Conservation (phyloP, 2,888 invertebrate genomes). For the Villa cingulata region DNA sequence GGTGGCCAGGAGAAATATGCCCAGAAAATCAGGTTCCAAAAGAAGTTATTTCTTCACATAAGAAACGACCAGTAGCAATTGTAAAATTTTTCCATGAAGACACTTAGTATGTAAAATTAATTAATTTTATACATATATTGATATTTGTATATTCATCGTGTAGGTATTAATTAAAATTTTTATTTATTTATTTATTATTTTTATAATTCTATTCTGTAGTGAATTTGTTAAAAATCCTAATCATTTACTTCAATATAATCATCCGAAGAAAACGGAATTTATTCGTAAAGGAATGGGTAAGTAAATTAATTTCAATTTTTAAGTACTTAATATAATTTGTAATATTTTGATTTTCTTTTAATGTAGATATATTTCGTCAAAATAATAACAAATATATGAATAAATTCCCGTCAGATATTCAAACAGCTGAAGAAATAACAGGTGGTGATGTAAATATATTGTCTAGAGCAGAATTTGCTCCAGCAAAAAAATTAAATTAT, state of each 20-base stretch:
- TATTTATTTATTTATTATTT: constrained; percentile 12
- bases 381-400: constrained; percentile 53
- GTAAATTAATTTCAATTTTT: constrained; percentile 18
- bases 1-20: constrained; percentile 78
- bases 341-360: background rate
- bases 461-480: constrained; percentile 42
- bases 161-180: constrained; percentile 1
- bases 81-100: constrained; percentile 79
- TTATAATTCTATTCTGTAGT: no score
- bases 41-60: constrained; percentile 49
- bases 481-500: constrained; percentile 33
- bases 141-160: background rate
- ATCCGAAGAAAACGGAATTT: constrained; percentile 63
- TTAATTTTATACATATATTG: constrained; percentile 1
- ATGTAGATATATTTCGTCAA: constrained; percentile 44
- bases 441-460: constrained; percentile 59
- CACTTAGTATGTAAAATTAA: constrained; percentile 51
- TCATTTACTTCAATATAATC: constrained; percentile 63
- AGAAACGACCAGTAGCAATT: constrained; percentile 61
- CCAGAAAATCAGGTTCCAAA: constrained; percentile 49
- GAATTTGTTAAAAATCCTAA: constrained; percentile 62
- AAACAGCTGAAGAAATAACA: constrained; percentile 56
- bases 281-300: constrained; percentile 71
- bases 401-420: constrained; percentile 66
- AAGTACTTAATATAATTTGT: background rate